Percentiles rank a stretch among this genome's conserved stretches.
Conservation (phyloP, 1,140 invertebrate species). For the Rhyacophila brunnea region DNA sequence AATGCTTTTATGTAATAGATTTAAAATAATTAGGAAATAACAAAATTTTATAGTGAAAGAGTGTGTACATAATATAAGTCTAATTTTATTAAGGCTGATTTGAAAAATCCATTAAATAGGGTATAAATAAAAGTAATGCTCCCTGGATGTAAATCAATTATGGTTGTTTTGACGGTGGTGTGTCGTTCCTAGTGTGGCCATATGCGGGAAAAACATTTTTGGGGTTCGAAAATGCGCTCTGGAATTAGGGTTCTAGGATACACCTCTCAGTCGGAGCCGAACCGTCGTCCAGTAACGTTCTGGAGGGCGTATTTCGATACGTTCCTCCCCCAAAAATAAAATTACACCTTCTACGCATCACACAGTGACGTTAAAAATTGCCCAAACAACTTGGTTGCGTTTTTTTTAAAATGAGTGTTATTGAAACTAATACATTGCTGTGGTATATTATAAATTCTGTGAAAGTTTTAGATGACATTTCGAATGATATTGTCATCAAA, state of each 20-base stretch:
- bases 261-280: conserved; percentile 2
- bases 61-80: no score
- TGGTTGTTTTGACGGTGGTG: conserved; percentile 9
- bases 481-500: conserved; percentile 1
- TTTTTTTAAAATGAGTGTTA: not conserved
- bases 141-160: not conserved
- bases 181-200: conserved; percentile 17
- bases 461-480: conserved; percentile 4
- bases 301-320: not conserved
- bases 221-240: conserved; percentile 4
- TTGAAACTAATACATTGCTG: not conserved
- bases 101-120: no score
- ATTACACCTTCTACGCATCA: not conserved
- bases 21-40: no score
- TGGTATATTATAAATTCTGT: conserved; percentile 17
- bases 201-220: conserved; percentile 15
- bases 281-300: conserved; percentile 13
- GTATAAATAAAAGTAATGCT: not conserved
- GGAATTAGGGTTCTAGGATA: not conserved
- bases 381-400: not conserved
- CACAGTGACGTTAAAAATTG: not conserved
- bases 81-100: no score
- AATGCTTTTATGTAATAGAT: no score
- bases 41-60: no score
- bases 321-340: not conserved